phyloP scores from a whole-genome alignment of 1,140 invertebrate species.

The Drosophila subpulchrella region DNA sequence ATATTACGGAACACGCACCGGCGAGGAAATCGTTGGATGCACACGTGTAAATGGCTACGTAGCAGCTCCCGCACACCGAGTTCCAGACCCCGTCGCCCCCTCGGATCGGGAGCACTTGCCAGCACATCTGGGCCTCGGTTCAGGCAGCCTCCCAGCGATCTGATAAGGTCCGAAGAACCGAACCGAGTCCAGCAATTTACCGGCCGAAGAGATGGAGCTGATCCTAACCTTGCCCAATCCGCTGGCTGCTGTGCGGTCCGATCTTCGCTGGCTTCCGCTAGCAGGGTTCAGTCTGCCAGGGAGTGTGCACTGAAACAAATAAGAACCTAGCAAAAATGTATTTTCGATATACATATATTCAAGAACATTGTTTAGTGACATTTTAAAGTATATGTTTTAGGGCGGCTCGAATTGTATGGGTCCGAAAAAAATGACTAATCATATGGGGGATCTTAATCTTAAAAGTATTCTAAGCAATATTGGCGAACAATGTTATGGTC shows the following conservation, averaged over 20 bases:
- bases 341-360: background rate
- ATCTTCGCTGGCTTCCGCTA: constrained; percentile 68
- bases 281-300: constrained; percentile 19
- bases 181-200: constrained; percentile 33
- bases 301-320: constrained; percentile 9
- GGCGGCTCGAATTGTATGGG: no score
- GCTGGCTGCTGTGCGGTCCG: constrained; percentile 68
- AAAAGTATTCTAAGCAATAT: no score
- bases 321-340: background rate
- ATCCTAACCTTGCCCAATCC: constrained; percentile 62
- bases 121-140: constrained; percentile 42
- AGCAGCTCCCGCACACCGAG: constrained; percentile 55
- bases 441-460: no score
- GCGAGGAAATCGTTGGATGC: background rate
- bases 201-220: constrained; percentile 18
- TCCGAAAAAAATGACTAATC: no score
- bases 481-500: no score
- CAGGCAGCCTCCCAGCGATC: constrained; percentile 24
- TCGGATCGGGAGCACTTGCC: constrained; percentile 52
- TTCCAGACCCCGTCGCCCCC: background rate
- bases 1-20: constrained; percentile 79
- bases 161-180: constrained; percentile 27
- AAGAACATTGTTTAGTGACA: background rate
- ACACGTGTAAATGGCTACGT: constrained; percentile 40
- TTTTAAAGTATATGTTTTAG: background rate